Conservation (phyloP, 2,888 invertebrate species). For the Cheilosia impressa region DNA sequence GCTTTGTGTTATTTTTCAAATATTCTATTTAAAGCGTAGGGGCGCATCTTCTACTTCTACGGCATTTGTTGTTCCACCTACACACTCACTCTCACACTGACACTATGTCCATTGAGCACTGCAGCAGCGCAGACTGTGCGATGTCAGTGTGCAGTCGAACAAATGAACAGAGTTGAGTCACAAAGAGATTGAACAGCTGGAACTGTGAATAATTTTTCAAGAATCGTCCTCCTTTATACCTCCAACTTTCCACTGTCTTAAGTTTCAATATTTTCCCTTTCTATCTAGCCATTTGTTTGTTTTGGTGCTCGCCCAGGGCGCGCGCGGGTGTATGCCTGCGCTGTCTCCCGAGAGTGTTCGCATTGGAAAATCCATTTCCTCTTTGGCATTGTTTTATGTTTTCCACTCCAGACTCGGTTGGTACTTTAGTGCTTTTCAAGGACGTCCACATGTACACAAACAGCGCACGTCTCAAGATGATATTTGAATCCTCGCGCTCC, state of each 20-base stretch:
- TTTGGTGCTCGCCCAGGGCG: slow-evolving; percentile 7
- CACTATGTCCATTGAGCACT: background rate
- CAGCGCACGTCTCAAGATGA: slow-evolving; percentile 73
- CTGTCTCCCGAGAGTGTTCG: slow-evolving; percentile 22
- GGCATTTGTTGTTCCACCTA: background rate
- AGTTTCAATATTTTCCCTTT: slow-evolving; percentile 60
- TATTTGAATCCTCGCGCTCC: slow-evolving; percentile 61
- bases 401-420: slow-evolving; percentile 67
- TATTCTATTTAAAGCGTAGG: slow-evolving; percentile 51
- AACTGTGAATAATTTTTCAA: slow-evolving; percentile 63
- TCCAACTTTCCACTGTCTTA: slow-evolving; percentile 39
- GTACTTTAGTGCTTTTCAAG: slow-evolving; percentile 72
- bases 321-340: background rate
- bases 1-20: slow-evolving; percentile 54
- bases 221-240: slow-evolving; percentile 18
- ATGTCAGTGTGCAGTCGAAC: slow-evolving; percentile 14
- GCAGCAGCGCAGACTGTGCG: background rate
- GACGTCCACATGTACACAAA: slow-evolving; percentile 63
- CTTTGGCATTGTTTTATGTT: slow-evolving; percentile 72
- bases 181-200: slow-evolving; percentile 66
- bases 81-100: background rate
- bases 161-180: slow-evolving; percentile 2
- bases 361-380: slow-evolving; percentile 73
- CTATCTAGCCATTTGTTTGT: slow-evolving; percentile 22
- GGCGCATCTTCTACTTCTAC: background rate